phyloP scores from a whole-genome alignment of 2,888 invertebrate genomes.

The Acanthoscelides obtectus region DNA sequence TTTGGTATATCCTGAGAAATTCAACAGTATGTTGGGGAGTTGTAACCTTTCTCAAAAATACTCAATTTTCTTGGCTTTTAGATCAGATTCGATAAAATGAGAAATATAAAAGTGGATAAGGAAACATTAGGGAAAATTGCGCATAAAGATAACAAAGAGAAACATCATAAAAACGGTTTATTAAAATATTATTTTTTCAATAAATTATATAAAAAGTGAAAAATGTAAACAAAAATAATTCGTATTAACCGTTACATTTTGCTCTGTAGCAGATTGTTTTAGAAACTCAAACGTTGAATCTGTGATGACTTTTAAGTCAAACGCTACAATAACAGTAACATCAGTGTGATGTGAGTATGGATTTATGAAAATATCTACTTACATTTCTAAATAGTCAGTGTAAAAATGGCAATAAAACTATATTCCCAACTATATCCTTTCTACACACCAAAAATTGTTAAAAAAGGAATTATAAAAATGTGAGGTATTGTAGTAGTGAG shows the following conservation, averaged over 20 bases:
- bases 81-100: too few species aligned
- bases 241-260: not conserved
- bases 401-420: not conserved
- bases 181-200: not conserved
- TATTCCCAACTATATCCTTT: too few species aligned
- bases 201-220: not conserved
- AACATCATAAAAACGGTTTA: not conserved
- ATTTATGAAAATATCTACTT: not conserved
- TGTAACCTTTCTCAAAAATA: too few species aligned
- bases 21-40: too few species aligned
- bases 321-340: not conserved
- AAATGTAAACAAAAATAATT: not conserved
- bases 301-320: not conserved
- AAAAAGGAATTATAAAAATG: not conserved
- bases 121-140: too few species aligned
- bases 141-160: not conserved
- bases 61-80: too few species aligned
- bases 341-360: not conserved
- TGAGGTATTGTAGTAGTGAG: not conserved
- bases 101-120: too few species aligned
- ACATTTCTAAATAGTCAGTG: not conserved
- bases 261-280: not conserved
- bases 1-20: not conserved
- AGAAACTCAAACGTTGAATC: not conserved
- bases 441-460: not conserved